Evolutionary conservation across 2,888 invertebrate species (phyloP).

Genomic region (Apomyelois bistriatella): DNA sequence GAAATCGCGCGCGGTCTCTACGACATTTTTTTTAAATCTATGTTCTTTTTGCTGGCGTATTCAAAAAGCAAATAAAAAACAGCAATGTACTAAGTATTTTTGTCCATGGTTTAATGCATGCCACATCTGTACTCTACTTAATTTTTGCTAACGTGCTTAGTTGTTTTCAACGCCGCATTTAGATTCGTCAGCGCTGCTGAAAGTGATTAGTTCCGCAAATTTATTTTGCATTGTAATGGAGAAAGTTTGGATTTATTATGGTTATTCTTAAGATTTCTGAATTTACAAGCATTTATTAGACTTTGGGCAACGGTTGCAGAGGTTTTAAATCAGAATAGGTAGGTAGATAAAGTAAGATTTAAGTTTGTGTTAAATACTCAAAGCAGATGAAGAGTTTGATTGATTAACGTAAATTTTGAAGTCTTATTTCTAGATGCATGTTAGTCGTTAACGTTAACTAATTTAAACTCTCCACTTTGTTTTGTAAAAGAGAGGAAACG

Average conservation of each 20-base stretch:
- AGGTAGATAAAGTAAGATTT: no score
- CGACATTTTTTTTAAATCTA: no score
- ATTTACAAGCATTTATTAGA: background rate
- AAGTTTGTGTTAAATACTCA: no score
- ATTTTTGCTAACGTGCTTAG: background rate
- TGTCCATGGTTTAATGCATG: background rate
- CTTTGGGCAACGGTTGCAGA: background rate
- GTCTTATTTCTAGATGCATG: no score
- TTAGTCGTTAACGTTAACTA: no score
- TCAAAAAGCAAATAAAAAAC: no score
- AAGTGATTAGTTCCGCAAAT: constrained; percentile 8
- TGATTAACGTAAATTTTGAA: no score
- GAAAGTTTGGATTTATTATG: background rate
- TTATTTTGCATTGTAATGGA: constrained; percentile 5
- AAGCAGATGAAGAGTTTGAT: no score
- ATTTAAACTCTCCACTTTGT: no score
- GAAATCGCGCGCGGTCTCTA: no score
- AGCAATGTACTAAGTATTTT: background rate
- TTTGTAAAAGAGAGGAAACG: no score
- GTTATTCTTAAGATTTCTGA: background rate
- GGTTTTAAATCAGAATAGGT: background rate
- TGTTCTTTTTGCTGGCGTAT: no score
- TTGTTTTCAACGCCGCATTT: constrained; percentile 3
- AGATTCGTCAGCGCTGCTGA: background rate
- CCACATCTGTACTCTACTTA: background rate